Base-by-base conservation (phyloP, 2,797 vertebrate species). In the Lophius americanus region DNA sequence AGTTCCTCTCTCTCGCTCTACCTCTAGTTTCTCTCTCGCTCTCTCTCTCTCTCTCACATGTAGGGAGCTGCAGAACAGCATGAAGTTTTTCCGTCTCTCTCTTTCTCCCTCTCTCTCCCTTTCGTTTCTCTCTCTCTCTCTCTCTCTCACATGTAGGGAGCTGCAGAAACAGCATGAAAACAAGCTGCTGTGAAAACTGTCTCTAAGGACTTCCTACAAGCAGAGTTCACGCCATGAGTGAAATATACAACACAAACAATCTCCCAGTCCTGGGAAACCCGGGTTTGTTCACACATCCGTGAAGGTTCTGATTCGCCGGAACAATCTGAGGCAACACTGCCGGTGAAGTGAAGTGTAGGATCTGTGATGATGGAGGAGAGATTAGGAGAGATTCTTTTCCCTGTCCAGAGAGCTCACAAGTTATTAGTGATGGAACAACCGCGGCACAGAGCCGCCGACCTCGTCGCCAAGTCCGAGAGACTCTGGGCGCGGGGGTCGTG, bases 361-460 rank as follows among this genome's bases (percentile, higher is more conserved):
- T 62, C 65, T n/a, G 38, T 68, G 55, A 48, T 64, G 32, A 68
- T 62, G 46, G 57, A 55, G 35, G 43, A 36, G 44, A 57, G 58
- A 72, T 82, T 59, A 60, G 48, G 59, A 72, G 62, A 51, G 55
- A 59, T 59, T 49, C 14, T 47, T 47, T 56, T 57, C 58, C 35
- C 49, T 51, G 52, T 44, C 54, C 61, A 69, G 60, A 75, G 77
- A 78, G 61, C 70, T 73, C 65, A 58, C n/a, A 65, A 37, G 73
- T 65, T 83, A 75, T 74, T 81, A 81, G 71, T 47, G 53, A 69
- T 78, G 71, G 69, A 73, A 78, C 51, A 70, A 61, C 59, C 67
- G 68, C 83, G 78, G 69, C 81, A 79, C 58, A 12, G 52, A 44
- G 11, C 10, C 0, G 7, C 12, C 11, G 6, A 41, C 51, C 58